These are phyloP conservation scores for Orthosia cruda DNA, from an alignment of 2,888 invertebrate genomes.

Conservation along the genomic window DNA sequence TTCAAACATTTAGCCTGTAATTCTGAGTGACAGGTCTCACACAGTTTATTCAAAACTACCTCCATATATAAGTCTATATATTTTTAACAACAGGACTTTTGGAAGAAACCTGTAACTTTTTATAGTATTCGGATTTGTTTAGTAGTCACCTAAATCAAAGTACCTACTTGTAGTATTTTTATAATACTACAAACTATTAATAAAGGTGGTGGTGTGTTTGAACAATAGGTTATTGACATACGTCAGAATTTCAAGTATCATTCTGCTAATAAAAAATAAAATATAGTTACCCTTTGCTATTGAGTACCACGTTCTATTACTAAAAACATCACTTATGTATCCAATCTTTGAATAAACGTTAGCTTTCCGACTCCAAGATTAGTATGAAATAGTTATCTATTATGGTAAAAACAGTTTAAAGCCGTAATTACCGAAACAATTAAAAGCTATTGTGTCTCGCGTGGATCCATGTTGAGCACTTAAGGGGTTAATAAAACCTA, in stretches of 20 bases:
- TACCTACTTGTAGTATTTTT: slow-evolving; percentile 64
- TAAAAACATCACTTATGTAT: no score
- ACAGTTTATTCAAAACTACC: slow-evolving; percentile 75
- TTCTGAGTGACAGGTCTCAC: slow-evolving; percentile 73
- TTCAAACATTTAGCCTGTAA: slow-evolving; percentile 54
- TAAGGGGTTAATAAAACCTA: no score
- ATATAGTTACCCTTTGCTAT: no score
- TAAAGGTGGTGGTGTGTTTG: slow-evolving; percentile 41
- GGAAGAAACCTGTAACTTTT: slow-evolving; percentile 55
- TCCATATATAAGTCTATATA: slow-evolving; percentile 76
- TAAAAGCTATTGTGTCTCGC: no score
- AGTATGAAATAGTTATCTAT: no score
- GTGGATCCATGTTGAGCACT: no score
- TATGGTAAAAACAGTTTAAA: no score
- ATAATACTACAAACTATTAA: slow-evolving; percentile 31
- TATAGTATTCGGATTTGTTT: slow-evolving; percentile 58
- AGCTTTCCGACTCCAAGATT: no score
- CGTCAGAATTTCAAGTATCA: neutral
- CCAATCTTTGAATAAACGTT: no score
- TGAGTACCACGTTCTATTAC: no score
- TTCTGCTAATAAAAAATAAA: neutral
- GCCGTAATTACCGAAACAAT: no score
- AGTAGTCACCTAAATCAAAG: slow-evolving; percentile 67
- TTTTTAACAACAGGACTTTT: slow-evolving; percentile 26
- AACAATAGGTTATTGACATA: slow-evolving; percentile 21